A percentile compares a stretch with the other conserved stretches of the same genome.
These are phyloP conservation scores for Polietes domitor DNA, from an alignment of 2,888 invertebrate species.

Conservation along the genomic window DNA sequence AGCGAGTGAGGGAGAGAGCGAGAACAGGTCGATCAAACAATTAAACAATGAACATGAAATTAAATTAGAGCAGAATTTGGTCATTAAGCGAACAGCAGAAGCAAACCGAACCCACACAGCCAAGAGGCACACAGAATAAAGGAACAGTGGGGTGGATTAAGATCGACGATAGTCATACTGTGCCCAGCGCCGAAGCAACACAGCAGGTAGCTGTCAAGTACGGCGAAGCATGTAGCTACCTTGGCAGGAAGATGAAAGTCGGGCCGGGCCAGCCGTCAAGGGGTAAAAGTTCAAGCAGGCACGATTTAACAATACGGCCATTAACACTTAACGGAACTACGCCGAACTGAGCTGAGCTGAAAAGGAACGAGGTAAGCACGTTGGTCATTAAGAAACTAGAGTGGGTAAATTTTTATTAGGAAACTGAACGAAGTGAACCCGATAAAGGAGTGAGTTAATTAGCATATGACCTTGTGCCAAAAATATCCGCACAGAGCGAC, in stretches of 20 bases:
- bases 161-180: not conserved
- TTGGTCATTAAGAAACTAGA: constrained; percentile 11
- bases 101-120: not conserved
- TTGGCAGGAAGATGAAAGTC: not conserved
- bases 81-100: constrained; percentile 18
- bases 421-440: constrained; percentile 1
- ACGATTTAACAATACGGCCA: constrained; percentile 41
- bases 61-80: constrained; percentile 43
- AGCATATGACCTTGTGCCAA: constrained; percentile 26
- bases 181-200: not conserved
- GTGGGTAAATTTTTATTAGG: constrained; percentile 1
- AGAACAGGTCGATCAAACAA: constrained; percentile 35
- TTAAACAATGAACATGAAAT: constrained; percentile 26
- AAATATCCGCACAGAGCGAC: not conserved
- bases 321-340: constrained; percentile 50
- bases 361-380: not conserved
- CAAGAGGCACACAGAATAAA: not conserved
- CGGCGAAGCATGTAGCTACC: not conserved
- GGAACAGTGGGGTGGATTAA: constrained; percentile 45
- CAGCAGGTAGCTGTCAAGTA: constrained; percentile 48
- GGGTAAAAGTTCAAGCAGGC: not conserved
- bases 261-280: not conserved
- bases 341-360: not conserved
- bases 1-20: constrained; percentile 28
- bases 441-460: constrained; percentile 29